phyloP scores from a whole-genome alignment of 2,888 invertebrate genomes.

The Calliopum simillimum region DNA sequence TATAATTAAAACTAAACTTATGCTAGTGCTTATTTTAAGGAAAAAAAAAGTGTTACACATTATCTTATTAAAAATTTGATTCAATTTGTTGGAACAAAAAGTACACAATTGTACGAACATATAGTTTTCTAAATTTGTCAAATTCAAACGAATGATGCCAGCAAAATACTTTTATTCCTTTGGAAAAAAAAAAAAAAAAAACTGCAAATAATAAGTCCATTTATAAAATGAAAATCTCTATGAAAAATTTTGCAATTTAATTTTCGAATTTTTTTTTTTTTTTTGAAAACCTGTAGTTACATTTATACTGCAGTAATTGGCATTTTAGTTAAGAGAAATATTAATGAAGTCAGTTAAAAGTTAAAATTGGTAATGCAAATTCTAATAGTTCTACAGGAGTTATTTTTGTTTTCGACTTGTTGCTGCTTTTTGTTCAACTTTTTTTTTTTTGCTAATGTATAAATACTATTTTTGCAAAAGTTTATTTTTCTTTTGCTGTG shows the following conservation, averaged over 20 bases:
- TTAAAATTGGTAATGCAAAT: conserved; percentile 14
- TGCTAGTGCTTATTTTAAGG: conserved; percentile 13
- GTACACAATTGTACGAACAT: background rate
- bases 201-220: too few species aligned
- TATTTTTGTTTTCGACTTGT: background rate
- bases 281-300: background rate
- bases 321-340: background rate
- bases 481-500: background rate
- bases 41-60: conserved; percentile 17
- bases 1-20: conserved; percentile 27
- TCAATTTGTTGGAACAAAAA: conserved; percentile 2
- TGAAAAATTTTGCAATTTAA: too few species aligned
- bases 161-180: too few species aligned
- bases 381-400: background rate
- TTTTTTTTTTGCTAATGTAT: conserved; percentile 14
- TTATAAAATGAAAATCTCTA: too few species aligned
- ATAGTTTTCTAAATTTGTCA: background rate
- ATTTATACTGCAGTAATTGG: background rate
- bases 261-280: too few species aligned
- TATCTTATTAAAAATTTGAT: conserved; percentile 22
- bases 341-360: background rate
- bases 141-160: background rate
- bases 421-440: conserved; percentile 4
- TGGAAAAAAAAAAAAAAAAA: too few species aligned
- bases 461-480: conserved; percentile 13